These are phyloP conservation scores for Aegithalos caudatus DNA, from an alignment of 2,113 vertebrate genomes.

Conservation along the genomic window DNA sequence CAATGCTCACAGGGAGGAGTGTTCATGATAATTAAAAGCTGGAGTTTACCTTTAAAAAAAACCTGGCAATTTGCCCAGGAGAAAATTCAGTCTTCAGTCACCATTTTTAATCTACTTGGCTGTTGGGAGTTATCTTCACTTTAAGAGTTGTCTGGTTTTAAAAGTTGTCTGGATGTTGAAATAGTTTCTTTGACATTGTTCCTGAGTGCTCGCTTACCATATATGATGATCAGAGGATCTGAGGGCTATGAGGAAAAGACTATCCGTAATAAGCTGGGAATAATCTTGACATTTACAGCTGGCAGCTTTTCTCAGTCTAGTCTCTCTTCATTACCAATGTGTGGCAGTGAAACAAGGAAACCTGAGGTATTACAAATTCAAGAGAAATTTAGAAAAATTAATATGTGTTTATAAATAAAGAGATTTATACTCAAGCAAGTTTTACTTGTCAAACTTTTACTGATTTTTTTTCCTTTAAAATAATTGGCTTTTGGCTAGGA, in stretches of 20 bases:
- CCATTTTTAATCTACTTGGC: conserved; percentile 49
- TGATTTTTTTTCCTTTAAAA: background rate
- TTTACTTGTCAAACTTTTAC: background rate
- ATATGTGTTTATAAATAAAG: background rate
- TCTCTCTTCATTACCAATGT: background rate
- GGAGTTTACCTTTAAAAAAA: conserved; percentile 42
- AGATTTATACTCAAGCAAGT: background rate
- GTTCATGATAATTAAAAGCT: conserved; percentile 65
- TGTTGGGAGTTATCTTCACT: conserved; percentile 14
- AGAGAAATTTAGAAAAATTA: background rate
- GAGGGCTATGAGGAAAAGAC: background rate
- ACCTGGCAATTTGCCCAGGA: conserved; percentile 38
- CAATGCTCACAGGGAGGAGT: conserved; percentile 6
- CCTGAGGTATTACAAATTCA: background rate
- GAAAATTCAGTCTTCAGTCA: conserved; percentile 27
- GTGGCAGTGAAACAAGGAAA: background rate
- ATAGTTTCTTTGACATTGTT: conserved; percentile 21
- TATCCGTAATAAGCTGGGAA: background rate
- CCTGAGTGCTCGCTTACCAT: conserved; percentile 9
- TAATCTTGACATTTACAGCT: conserved; percentile 23
- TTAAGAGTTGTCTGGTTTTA: conserved; percentile 20
- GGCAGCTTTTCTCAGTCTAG: background rate
- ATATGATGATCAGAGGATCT: conserved; percentile 19
- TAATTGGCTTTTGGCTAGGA: background rate
- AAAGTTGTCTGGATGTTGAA: conserved; percentile 37